Evolutionary conservation across 2,113 vertebrate species (phyloP), one percentile per base, ranked within the genome.

Genomic region (Alligator mississippiensis): DNA sequence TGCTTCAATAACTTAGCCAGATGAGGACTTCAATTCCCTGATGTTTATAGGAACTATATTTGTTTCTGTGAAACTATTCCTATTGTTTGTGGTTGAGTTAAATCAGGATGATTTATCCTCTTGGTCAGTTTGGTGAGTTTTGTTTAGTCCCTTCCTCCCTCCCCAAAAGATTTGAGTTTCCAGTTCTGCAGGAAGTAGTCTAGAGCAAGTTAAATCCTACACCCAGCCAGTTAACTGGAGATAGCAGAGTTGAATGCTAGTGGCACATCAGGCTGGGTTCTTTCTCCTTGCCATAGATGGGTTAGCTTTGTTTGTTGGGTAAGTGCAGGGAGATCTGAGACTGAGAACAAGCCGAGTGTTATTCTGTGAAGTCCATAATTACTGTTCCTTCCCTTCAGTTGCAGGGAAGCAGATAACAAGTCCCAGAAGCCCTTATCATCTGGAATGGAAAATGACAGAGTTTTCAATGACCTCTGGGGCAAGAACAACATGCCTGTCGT

Each of bases 321-420:
- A 13, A 72, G 34, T 34, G 21, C 2, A 6, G 17, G 12, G 21
- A 24, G 11, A 13, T 11, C 3, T 38, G 5, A 6, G 11, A 38
- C 21, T 5, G 34, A 30, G 70, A 74, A 25, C 70, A 74, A 74
- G 34, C 70, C 7, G 3, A 6, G 5, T 12, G 68, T 10, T 25
- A 19, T 22, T 22, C 30, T 84, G 27, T 27, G 27, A 16, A 57
- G 11, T 11, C 34, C 47, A 24, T 74, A 22, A 74, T 22, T 47
- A 22, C 38, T 74, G 15, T 74, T 3, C 34, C 21, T 93, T 95
- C 75, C 77, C 66, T 90, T 82, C 90, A 96, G 95, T 98, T 98
- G 90, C 96, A 99, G 98, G 96, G 98, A 98, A 87, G 93, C 96
- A 76, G 97, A 98, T 10, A 89, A 95, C 95, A 98, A 97, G 94